These are phyloP conservation scores for Agapetus fuscipes DNA, from an alignment of 2,888 invertebrate genomes.

Conservation along the genomic window DNA sequence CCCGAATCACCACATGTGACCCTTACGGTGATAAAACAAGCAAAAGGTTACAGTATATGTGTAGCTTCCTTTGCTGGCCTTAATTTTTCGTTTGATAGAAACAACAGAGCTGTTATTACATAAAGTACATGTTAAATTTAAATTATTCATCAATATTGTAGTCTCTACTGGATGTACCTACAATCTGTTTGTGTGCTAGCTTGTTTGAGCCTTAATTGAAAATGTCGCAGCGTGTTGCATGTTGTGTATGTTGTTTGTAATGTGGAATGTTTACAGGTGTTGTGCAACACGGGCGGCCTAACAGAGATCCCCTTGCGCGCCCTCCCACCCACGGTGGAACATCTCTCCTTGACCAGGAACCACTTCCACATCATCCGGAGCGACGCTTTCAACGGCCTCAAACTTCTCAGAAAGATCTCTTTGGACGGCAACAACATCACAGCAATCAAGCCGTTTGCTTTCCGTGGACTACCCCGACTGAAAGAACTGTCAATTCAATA, in stretches of 20 bases:
- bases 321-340: conserved; percentile 69
- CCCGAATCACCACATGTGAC: no score
- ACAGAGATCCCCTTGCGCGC: conserved; percentile 67
- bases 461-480: conserved; percentile 70
- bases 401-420: conserved; percentile 69
- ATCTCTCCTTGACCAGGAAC: conserved; percentile 78
- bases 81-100: no score
- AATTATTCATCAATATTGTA: no score
- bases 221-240: no score
- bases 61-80: no score
- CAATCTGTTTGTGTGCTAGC: no score
- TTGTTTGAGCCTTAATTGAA: no score
- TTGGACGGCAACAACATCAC: conserved; percentile 83
- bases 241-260: no score
- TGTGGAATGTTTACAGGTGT: conserved; percentile 65
- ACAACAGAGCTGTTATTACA: no score
- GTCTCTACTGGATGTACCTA: neutral
- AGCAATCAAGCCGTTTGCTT: conserved; percentile 74
- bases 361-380: conserved; percentile 71
- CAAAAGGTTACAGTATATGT: no score
- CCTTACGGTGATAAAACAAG: no score
- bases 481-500: conserved; percentile 76
- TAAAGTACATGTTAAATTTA: no score
- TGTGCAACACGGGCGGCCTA: conserved; percentile 79
- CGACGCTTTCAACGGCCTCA: conserved; percentile 74